Percentiles rank a stretch among this genome's conserved stretches.
These are phyloP conservation scores for Pimephales promelas DNA, from an alignment of 2,113 vertebrate genomes.

Conservation along the genomic window DNA sequence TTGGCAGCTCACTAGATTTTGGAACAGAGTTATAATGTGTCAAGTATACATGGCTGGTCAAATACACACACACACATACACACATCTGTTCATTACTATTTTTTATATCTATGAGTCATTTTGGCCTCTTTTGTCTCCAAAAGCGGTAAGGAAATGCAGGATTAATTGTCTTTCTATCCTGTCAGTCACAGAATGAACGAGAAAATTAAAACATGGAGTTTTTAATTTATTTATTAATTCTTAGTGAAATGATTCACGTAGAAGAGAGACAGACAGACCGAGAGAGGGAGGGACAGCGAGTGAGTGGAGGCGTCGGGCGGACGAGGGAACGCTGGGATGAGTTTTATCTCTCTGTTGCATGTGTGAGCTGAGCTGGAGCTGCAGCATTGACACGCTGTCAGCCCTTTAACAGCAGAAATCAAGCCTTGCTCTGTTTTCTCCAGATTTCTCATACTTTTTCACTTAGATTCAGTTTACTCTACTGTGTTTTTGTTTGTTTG, in stretches of 20 bases:
- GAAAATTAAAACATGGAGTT: conserved; percentile 58
- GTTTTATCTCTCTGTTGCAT: conserved; percentile 80
- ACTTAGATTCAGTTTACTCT: background rate
- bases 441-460: conserved; percentile 53
- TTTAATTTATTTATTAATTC: conserved; percentile 57
- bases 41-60: background rate
- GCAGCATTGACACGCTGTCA: conserved; percentile 79
- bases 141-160: conserved; percentile 51
- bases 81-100: background rate
- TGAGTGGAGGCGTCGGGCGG: conserved; percentile 50
- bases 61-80: background rate
- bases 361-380: conserved; percentile 68
- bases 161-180: conserved; percentile 75
- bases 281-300: conserved; percentile 47
- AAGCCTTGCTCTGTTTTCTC: conserved; percentile 71
- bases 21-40: background rate
- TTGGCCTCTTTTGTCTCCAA: conserved; percentile 16
- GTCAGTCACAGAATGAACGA: conserved; percentile 66
- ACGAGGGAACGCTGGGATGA: conserved; percentile 67
- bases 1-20: background rate
- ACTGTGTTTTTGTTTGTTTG: too few species aligned
- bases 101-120: conserved; percentile 1
- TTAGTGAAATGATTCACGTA: conserved; percentile 74
- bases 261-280: conserved; percentile 50
- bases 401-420: conserved; percentile 72